Evolutionary conservation across 2,797 vertebrate species (phyloP).

Genomic region (Nasua narica): DNA sequence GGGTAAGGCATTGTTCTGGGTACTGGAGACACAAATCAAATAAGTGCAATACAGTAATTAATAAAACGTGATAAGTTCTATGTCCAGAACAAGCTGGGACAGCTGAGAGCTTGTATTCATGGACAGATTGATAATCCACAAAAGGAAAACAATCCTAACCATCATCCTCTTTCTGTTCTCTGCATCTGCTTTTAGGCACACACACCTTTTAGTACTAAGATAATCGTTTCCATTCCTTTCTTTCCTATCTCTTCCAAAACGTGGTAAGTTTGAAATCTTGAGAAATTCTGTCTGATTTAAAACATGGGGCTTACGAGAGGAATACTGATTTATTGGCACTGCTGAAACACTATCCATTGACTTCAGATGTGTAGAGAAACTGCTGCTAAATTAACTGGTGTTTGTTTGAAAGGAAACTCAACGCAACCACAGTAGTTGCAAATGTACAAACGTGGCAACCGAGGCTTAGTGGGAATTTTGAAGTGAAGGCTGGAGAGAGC

Average conservation of each 20-base stretch:
- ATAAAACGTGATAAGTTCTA: neutral
- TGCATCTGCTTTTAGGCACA: neutral
- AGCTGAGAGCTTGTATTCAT: neutral
- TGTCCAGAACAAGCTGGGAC: neutral
- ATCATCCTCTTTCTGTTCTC: neutral
- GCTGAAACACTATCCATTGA: neutral
- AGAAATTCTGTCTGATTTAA: conserved; percentile 20
- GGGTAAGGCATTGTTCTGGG: neutral
- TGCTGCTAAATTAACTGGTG: neutral
- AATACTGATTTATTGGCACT: neutral
- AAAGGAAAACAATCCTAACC: neutral
- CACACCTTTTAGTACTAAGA: neutral
- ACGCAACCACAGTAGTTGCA: neutral
- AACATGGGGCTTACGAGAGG: neutral
- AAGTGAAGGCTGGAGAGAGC: neutral
- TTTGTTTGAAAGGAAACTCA: conserved; percentile 4
- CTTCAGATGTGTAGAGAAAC: neutral
- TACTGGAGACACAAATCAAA: neutral
- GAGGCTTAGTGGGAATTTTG: neutral
- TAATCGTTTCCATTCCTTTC: neutral
- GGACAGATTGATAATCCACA: neutral
- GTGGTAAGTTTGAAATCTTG: neutral
- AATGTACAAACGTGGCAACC: neutral
- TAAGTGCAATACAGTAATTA: neutral
- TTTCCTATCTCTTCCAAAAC: neutral